Conservation (phyloP, 1,140 invertebrate genomes). For the Parapsyche elsis region DNA sequence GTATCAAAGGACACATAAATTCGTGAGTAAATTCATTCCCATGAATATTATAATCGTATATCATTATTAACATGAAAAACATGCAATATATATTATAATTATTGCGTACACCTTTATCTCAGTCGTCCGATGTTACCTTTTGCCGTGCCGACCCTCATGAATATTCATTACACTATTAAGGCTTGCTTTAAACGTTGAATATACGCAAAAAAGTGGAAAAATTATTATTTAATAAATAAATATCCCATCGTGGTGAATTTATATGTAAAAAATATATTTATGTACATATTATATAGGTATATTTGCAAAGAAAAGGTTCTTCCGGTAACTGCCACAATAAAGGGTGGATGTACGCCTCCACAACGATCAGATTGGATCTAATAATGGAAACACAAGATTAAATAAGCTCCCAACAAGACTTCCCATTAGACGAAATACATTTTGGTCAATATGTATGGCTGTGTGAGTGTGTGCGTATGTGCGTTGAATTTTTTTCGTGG, state of each 20-base stretch:
- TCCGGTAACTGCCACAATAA: neutral
- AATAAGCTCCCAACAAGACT: neutral
- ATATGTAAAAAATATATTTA: no score
- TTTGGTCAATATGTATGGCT: neutral
- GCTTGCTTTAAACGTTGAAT: neutral
- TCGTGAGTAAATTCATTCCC: no score
- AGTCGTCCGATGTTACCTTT: neutral
- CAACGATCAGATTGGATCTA: conserved; percentile 1
- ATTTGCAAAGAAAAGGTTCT: neutral
- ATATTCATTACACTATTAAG: neutral
- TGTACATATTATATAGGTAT: neutral
- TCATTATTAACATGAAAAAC: neutral
- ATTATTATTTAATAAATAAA: no score
- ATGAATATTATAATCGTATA: neutral
- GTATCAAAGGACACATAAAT: no score
- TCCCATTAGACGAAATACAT: neutral
- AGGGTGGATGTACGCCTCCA: neutral
- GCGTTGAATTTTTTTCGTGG: neutral
- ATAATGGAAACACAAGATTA: conserved; percentile 27
- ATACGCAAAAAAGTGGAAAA: neutral
- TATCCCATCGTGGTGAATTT: no score
- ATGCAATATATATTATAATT: conserved; percentile 9
- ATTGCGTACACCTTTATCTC: neutral
- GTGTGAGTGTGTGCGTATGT: no score
- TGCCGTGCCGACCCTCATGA: neutral